These are phyloP conservation scores for Murina feae DNA, from an alignment of 2,113 vertebrate species.

Conservation along the genomic window DNA sequence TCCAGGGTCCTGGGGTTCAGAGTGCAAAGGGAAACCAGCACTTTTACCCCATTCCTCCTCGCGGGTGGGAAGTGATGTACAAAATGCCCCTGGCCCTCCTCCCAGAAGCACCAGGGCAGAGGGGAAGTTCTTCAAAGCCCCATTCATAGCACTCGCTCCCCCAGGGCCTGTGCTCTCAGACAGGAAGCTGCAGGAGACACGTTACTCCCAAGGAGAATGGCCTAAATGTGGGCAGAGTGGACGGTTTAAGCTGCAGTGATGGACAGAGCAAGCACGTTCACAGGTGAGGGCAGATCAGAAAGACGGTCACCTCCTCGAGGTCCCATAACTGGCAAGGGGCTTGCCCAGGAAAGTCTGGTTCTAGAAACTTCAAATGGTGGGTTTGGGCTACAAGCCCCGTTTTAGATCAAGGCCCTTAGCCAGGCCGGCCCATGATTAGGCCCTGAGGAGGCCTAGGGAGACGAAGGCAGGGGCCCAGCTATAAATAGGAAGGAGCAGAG, in stretches of 20 bases:
- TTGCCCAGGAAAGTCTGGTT: not conserved
- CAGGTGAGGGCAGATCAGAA: not conserved
- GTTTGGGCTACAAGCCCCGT: not conserved
- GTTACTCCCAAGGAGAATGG: not conserved
- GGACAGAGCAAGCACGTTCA: fast-evolving
- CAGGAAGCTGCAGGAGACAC: not conserved
- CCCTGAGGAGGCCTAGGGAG: not conserved
- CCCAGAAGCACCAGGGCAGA: not conserved
- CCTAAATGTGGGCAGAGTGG: not conserved
- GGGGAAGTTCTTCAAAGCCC: not conserved
- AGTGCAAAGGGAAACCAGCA: not conserved
- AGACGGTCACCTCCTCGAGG: not conserved
- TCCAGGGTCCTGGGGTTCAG: fast-evolving
- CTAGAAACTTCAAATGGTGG: not conserved
- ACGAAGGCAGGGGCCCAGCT: not conserved
- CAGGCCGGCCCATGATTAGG: not conserved
- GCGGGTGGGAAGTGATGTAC: not conserved
- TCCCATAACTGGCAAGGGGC: not conserved
- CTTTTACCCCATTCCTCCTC: fast-evolving
- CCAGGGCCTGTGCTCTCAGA: fast-evolving
- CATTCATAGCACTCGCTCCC: fast-evolving
- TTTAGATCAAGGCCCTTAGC: not conserved
- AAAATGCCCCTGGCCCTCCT: not conserved
- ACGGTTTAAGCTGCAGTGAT: not conserved
- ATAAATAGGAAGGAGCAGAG: not conserved